phyloP scores from a whole-genome alignment of 1,140 invertebrate species.

The Cyphomyrmex costatus region DNA sequence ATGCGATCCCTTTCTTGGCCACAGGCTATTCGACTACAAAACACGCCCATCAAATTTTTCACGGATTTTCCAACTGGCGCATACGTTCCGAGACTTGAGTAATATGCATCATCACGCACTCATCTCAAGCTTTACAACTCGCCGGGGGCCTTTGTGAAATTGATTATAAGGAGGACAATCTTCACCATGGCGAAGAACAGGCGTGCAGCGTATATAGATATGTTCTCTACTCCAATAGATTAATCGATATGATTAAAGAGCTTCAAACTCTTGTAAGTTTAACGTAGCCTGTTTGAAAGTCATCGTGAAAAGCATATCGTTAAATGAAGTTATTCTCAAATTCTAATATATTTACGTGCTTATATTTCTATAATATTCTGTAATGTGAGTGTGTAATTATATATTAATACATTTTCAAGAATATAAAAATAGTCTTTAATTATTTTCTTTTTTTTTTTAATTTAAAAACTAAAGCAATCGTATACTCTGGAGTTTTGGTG shows the following conservation, averaged over 20 bases:
- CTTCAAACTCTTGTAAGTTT: background rate
- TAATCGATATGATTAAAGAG: constrained; percentile 44
- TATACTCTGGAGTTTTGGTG: background rate
- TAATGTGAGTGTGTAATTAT: background rate
- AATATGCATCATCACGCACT: constrained; percentile 38
- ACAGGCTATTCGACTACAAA: background rate
- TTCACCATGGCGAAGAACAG: background rate
- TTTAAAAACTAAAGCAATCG: background rate
- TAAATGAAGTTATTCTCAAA: background rate
- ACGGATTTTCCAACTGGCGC: constrained; percentile 47
- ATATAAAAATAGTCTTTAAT: background rate
- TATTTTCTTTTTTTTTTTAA: constrained; percentile 23
- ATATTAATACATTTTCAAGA: background rate
- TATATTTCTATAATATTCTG: background rate
- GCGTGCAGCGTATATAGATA: background rate
- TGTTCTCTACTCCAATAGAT: constrained; percentile 4
- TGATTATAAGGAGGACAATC: constrained; percentile 59
- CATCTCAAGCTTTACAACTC: constrained; percentile 38
- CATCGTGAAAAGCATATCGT: background rate
- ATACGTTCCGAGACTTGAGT: constrained; percentile 53
- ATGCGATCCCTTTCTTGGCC: background rate
- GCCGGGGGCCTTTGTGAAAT: constrained; percentile 38
- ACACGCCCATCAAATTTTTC: constrained; percentile 62
- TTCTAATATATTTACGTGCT: background rate
- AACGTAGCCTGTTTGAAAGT: background rate